A percentile compares a stretch with the other conserved stretches of the same genome.
These are phyloP conservation scores for Chorisops tibialis DNA, from an alignment of 2,888 invertebrate genomes.

Conservation along the genomic window DNA sequence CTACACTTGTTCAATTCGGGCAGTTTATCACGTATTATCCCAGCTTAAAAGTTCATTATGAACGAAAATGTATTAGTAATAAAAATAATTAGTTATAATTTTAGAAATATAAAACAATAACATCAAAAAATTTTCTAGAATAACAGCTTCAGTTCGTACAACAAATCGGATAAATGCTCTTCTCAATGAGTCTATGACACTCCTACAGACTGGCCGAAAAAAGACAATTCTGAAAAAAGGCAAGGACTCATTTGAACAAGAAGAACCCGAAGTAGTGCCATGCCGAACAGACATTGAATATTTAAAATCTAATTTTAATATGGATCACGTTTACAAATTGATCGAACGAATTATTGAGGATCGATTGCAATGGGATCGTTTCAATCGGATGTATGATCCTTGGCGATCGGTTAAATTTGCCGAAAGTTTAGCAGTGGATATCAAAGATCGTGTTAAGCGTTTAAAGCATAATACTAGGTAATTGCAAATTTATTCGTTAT, in stretches of 20 bases:
- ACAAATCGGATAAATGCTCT: conserved; percentile 51
- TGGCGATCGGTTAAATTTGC: conserved; percentile 48
- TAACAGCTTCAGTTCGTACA: conserved; percentile 50
- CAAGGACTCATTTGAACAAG: conserved; percentile 36
- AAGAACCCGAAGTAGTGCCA: conserved; percentile 36
- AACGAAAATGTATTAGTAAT: too few species aligned
- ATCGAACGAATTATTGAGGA: conserved; percentile 48
- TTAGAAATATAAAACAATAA: too few species aligned
- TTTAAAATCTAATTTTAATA: conserved; percentile 47
- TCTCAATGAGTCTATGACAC: conserved; percentile 46
- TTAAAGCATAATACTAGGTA: conserved; percentile 47
- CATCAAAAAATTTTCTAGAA: too few species aligned
- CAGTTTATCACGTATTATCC: too few species aligned
- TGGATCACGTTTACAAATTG: conserved; percentile 49
- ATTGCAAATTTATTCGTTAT: conserved; percentile 13
- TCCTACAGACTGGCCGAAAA: conserved; percentile 26
- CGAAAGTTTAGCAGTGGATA: conserved; percentile 46
- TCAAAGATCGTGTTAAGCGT: conserved; percentile 46
- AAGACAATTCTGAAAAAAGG: conserved; percentile 34
- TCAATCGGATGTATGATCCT: conserved; percentile 50
- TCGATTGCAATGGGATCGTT: conserved; percentile 49
- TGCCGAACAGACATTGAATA: conserved; percentile 44
- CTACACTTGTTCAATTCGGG: too few species aligned
- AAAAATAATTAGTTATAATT: too few species aligned
- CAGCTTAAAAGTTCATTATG: too few species aligned